Evolutionary conservation across 2,797 vertebrate genomes (phyloP).

Genomic region (Pseudotriccus pelzelni): DNA sequence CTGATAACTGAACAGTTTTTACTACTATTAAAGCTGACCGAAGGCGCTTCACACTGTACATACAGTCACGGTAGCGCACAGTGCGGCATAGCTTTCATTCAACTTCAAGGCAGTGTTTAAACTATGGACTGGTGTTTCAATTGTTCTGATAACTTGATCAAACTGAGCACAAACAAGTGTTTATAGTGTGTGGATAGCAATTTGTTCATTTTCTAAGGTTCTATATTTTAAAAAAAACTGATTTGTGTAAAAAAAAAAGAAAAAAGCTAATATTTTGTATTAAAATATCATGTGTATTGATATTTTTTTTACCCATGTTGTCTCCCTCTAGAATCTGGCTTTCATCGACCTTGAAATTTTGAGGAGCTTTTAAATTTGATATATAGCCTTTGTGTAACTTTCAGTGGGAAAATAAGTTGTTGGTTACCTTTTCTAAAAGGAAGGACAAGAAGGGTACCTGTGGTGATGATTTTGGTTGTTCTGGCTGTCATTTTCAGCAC

Average conservation of each 20-base stretch:
- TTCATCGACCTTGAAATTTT: conserved; percentile 34
- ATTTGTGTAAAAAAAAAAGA: conserved; percentile 66
- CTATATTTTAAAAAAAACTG: conserved; percentile 75
- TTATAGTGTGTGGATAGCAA: conserved; percentile 74
- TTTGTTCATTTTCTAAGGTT: conserved; percentile 74
- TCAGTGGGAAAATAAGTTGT: background rate
- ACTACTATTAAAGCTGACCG: conserved; percentile 28
- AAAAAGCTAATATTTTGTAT: conserved; percentile 73
- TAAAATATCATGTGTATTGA: conserved; percentile 73
- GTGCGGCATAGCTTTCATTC: conserved; percentile 41
- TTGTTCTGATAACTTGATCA: conserved; percentile 71
- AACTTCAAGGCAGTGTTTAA: conserved; percentile 64
- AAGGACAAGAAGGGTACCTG: background rate
- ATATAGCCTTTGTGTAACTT: conserved; percentile 1
- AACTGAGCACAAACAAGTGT: conserved; percentile 76
- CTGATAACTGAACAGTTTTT: conserved; percentile 38
- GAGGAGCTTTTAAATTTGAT: conserved; percentile 31
- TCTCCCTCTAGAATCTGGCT: conserved; percentile 69
- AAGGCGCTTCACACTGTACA: conserved; percentile 58
- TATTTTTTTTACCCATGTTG: conserved; percentile 72
- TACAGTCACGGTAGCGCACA: conserved; percentile 10
- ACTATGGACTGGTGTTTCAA: conserved; percentile 66
- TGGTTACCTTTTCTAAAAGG: background rate
- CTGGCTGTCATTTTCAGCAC: background rate
- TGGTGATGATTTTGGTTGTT: background rate